Evolutionary conservation across 2,113 vertebrate genomes (phyloP).

Genomic region (Panthera tigris): DNA sequence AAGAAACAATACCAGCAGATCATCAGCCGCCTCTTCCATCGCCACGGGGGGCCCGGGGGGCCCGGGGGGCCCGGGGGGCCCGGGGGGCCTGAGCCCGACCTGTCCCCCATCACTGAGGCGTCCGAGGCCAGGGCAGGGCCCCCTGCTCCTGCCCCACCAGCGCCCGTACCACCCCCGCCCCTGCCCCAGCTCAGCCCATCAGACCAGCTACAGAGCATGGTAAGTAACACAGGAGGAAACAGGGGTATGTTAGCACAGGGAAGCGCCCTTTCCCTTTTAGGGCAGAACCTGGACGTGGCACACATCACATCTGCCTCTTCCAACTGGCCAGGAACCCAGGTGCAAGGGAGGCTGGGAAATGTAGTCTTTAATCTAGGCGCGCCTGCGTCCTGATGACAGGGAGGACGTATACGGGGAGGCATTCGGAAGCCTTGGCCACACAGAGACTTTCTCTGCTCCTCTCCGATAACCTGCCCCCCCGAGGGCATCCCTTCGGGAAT

Average conservation of each 20-base stretch:
- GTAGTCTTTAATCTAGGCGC: neutral
- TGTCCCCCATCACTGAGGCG: conserved; percentile 60
- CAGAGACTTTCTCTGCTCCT: neutral
- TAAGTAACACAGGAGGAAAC: neutral
- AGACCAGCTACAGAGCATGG: conserved; percentile 72
- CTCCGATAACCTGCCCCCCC: neutral
- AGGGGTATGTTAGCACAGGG: neutral
- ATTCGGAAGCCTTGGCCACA: neutral
- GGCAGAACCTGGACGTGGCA: neutral
- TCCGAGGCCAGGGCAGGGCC: conserved; percentile 62
- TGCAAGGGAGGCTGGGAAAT: conserved; percentile 39
- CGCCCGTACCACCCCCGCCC: conserved; percentile 31
- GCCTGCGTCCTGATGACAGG: neutral
- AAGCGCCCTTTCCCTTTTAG: neutral
- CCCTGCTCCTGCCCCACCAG: conserved; percentile 39
- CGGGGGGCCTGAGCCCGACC: conserved; percentile 41
- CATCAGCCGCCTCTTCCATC: conserved; percentile 90
- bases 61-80: conserved; percentile 36
- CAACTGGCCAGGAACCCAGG: neutral
- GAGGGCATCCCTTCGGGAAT: neutral
- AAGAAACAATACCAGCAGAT: conserved; percentile 91
- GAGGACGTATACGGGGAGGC: neutral
- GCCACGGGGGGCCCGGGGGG: conserved; percentile 32
- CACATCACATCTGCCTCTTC: neutral
- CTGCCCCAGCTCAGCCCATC: conserved; percentile 62